Base-by-base conservation (phyloP, 2,113 vertebrate genomes). In the Corythoichthys intestinalis region DNA sequence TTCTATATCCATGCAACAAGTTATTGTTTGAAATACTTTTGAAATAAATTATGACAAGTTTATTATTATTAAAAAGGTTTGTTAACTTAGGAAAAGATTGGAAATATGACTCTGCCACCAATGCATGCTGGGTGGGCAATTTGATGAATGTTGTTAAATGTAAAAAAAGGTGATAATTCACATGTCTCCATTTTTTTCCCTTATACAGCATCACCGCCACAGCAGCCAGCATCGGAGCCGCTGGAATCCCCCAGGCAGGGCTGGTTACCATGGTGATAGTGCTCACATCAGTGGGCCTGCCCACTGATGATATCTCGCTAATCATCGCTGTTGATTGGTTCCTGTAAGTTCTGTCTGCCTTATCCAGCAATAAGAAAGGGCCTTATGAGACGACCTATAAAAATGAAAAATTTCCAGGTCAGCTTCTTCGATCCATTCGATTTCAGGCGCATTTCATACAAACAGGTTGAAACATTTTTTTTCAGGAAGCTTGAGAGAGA, bases 251-350 rank as follows among this genome's bases (percentile, higher is more conserved):
- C 71, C 96, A 99, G 86, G 97, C 97, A 0, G 97, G 96, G 11
- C 90, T 99, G 76, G 97, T 99, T 82, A 99, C 97, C 69, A 99
- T 99, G 97, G 92, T 98, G 79, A 99, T 98, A 48, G 97, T 99
- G 66, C 88, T 99, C 72, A 98, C 96, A 37, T 98, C 97, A 11
- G 97, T 99, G 49, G 97, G 97, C 53, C 90, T 98, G 78, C 97
- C 97, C 66, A 98, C 97, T 2, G 96, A 98, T 73, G 97, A 99
- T 86, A 96, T 99, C 89, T 91, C 92, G 0, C 94, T 99, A 68
- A 98, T 99, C 87, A 95, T 99, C 57, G 97, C 96, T 0, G 96
- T 98, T 67, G 97, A 99, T 85, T 99, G 97, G 97, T 96, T 99
- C 81, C 88, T 99, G 97, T 99, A 89, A 96, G 97, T 98, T 70